phyloP scores from a whole-genome alignment of 1,140 invertebrate genomes.

The Heliconius himera region DNA sequence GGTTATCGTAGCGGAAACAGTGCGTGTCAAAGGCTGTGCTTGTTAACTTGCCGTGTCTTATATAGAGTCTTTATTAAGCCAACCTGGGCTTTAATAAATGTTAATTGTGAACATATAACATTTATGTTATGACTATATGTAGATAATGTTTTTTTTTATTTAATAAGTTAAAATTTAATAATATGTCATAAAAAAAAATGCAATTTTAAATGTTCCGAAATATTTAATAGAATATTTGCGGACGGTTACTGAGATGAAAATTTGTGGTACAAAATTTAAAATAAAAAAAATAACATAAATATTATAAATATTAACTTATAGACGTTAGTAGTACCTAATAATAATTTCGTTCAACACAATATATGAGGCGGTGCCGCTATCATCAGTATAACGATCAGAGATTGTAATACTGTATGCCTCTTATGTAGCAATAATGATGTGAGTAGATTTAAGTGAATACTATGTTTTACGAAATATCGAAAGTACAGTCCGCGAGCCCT shows the following conservation, averaged over 20 bases:
- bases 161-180: too few relatives aligned
- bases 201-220: too few relatives aligned
- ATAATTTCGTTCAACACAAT: neutral
- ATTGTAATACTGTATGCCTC: neutral
- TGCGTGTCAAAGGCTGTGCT: conserved; percentile 59
- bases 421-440: neutral
- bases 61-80: neutral
- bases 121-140: neutral
- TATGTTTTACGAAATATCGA: neutral
- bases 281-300: too few relatives aligned
- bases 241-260: too few relatives aligned
- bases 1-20: conserved; percentile 50
- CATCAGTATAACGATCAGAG: neutral
- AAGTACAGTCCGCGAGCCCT: too few relatives aligned
- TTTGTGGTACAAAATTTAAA: too few relatives aligned
- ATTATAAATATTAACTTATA: too few relatives aligned
- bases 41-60: conserved; percentile 52
- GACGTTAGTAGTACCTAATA: too few relatives aligned
- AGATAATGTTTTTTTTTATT: too few relatives aligned
- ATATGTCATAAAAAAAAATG: too few relatives aligned
- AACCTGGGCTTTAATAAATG: neutral
- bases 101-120: neutral
- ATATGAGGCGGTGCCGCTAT: neutral
- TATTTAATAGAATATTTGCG: too few relatives aligned
- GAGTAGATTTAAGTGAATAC: neutral